Percentiles rank a stretch among this genome's conserved stretches.
Evolutionary conservation across 2,113 vertebrate genomes (phyloP).

Genomic region (Thoracochromis brauschi): DNA sequence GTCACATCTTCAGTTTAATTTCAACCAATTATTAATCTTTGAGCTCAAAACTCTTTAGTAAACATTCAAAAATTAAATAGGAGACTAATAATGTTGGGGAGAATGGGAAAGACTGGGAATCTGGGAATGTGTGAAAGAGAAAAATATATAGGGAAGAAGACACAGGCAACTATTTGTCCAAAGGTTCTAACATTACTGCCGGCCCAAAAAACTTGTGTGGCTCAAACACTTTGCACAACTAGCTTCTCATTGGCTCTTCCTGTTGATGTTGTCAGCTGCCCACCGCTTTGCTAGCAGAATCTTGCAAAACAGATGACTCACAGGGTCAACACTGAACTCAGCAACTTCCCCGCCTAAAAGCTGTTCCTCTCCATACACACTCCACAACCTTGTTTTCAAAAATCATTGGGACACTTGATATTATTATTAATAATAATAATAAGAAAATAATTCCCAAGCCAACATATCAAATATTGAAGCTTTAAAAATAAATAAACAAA

Average conservation of each 20-base stretch:
- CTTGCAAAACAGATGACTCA: slow-evolving; percentile 49
- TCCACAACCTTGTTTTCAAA: neutral
- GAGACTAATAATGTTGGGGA: neutral
- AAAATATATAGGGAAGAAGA: neutral
- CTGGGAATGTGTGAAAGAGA: neutral
- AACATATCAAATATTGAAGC: neutral
- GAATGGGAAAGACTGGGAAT: neutral
- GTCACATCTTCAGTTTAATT: neutral
- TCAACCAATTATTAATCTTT: neutral
- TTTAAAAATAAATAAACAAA: neutral
- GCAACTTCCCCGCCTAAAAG: neutral
- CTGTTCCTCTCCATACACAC: neutral
- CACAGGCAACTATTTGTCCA: neutral
- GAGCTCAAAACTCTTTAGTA: neutral
- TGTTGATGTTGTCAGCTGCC: slow-evolving; percentile 13
- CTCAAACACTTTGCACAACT: neutral
- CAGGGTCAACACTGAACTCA: slow-evolving; percentile 2
- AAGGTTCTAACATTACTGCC: neutral
- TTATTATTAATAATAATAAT: too few species aligned
- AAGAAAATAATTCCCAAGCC: neutral
- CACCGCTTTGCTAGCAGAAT: slow-evolving; percentile 8
- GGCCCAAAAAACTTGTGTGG: neutral
- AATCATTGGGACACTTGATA: neutral
- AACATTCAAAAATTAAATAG: neutral
- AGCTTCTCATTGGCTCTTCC: neutral